Percentiles rank a stretch among this genome's conserved stretches.
Evolutionary conservation across 2,888 invertebrate species (phyloP).

Genomic region (Rhodophaea formosa): DNA sequence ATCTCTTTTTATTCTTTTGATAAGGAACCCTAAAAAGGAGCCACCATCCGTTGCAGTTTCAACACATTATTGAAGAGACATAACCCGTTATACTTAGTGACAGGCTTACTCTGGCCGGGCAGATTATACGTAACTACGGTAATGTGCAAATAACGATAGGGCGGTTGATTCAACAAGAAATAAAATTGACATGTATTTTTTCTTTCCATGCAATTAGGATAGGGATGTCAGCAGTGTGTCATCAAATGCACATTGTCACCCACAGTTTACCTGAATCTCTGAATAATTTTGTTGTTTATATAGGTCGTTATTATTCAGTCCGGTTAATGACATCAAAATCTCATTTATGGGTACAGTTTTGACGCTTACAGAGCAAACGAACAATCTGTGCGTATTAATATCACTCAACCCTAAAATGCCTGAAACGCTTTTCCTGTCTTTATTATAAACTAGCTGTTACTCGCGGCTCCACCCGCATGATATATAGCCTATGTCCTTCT

Average conservation of each 20-base stretch:
- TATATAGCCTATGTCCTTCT: no score
- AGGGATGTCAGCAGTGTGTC: neutral
- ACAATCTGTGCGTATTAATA: no score
- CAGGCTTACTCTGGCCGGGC: no score
- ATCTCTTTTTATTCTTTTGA: no score
- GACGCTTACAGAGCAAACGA: neutral
- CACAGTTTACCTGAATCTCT: neutral
- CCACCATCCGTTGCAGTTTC: neutral
- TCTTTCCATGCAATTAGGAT: neutral
- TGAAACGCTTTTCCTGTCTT: no score
- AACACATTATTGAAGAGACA: neutral
- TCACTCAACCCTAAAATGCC: no score
- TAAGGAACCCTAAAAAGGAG: no score
- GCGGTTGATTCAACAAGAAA: slow-evolving; percentile 30
- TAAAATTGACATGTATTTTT: slow-evolving; percentile 15
- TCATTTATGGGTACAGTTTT: neutral
- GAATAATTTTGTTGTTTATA: slow-evolving; percentile 8
- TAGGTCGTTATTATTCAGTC: neutral
- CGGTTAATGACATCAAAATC: slow-evolving; percentile 12
- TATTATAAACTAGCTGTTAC: no score
- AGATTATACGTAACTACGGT: slow-evolving; percentile 19
- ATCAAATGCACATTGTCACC: neutral
- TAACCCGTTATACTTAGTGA: no score
- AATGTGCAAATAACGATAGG: slow-evolving; percentile 69
- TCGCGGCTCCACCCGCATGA: no score